Percentiles rank a stretch among this genome's conserved stretches.
These are phyloP conservation scores for Strigamia transsilvanica DNA, from an alignment of 2,888 invertebrate genomes.

Conservation along the genomic window DNA sequence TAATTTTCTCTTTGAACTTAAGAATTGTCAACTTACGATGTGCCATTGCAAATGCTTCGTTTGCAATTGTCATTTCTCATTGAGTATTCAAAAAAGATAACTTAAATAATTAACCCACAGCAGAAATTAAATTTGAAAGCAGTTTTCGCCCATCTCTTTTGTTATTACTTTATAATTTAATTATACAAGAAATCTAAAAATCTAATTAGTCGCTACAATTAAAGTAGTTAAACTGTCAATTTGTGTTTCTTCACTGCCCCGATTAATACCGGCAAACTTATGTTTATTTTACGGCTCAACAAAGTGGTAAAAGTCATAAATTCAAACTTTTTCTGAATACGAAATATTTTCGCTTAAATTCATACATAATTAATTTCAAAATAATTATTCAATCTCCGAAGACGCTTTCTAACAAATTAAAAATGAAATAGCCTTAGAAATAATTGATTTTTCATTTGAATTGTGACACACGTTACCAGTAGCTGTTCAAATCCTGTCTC, in stretches of 20 bases:
- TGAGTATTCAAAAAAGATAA: neutral
- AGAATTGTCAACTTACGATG: neutral
- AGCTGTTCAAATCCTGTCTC: no score
- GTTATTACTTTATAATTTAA: slow-evolving; percentile 5
- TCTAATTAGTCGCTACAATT: neutral
- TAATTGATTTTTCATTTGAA: neutral
- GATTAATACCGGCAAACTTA: neutral
- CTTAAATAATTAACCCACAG: neutral
- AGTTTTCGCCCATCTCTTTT: neutral
- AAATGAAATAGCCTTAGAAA: neutral
- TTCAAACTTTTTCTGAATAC: neutral
- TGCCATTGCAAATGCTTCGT: neutral
- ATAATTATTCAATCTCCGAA: slow-evolving; percentile 1
- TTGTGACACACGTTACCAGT: neutral
- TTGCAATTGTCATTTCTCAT: slow-evolving; percentile 10
- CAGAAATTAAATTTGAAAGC: slow-evolving; percentile 9
- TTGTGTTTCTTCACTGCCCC: neutral
- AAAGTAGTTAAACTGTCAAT: slow-evolving; percentile 4
- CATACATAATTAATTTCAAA: neutral
- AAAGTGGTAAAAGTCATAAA: neutral
- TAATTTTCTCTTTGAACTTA: neutral
- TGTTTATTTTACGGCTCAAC: neutral
- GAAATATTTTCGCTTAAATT: neutral
- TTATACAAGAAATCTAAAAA: slow-evolving; percentile 11
- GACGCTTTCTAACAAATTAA: neutral